Base-by-base conservation (phyloP, 2,888 invertebrate species). In the Drosophila paranaensis region DNA sequence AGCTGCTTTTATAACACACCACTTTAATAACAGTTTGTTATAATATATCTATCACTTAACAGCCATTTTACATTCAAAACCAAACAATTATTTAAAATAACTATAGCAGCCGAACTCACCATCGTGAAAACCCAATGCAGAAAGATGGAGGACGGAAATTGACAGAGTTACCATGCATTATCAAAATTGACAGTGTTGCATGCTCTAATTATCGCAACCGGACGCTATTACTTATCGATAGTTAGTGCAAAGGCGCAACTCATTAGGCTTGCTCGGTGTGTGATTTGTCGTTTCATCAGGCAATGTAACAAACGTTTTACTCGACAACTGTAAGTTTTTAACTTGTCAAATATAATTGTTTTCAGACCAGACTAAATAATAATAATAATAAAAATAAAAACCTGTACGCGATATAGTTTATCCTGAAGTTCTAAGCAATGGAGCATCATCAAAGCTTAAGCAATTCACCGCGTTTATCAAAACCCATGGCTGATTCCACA, bases 101-200 rank as follows among this genome's bases (percentile, higher is more conserved):
- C 16, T 57, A 13, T 68, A 43, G 66, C 67, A 64, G 75, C 74
- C 74, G 90, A 82, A 91, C 93, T 91, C 91, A 93, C 93, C 93
- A 93, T 93, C 88, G 89, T 89, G 91, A 90, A 89, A 90, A 91
- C 78, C 90, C 84, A 89, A 89, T 89, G 85, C 90, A 90, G 91
- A 93, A 93, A 93, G 93, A 93, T 91, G 90, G 92, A 90, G 89
- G 89, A 62, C 92, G 93, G 92, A 93, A 92, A 90, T 82, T 71
- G 66, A 66, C 85, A 90, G 87, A 77, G 80, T 78, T 89, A 91
- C 92, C 92, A 92, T 58, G 57, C 55, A 8, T 56, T 27, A 1
- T 6, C 2, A 65, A 60, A 53, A 61, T 40, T n/a, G 3, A 9
- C 69, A 73, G 61, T 11, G 76, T 48, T 78, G 72, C 56, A 62